Evolutionary conservation across 2,113 vertebrate species (phyloP), one percentile per base, ranked within the genome.

Genomic region (Dipodomys spectabilis): DNA sequence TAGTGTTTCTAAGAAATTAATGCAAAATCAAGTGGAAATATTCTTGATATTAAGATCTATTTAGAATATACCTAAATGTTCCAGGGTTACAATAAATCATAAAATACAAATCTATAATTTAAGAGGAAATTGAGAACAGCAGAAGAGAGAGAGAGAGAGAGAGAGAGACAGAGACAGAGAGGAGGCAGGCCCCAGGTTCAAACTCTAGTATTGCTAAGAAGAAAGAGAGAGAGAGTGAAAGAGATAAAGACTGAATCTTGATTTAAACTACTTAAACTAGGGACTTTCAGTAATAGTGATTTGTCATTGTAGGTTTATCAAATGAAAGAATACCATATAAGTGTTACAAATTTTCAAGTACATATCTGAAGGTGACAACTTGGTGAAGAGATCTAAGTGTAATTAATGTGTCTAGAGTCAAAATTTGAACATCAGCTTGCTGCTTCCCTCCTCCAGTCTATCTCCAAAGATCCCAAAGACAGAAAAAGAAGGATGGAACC

Each of bases 31-130:
- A 6, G 15, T 82, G 20, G 92, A 94, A 79, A 84, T 28, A 71
- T 84, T 53, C n/a, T 75, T 83, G 32, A 32, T 53, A 49, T 45
- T 88, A 82, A 75, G 90, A 93, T 74, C 28, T 80, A 64, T 44
- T 84, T 30, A 44, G 53, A 86, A 78, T 60, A 73, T 7, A 89
- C 5, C n/a, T n/a, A 44, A 74, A 80, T 12, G 9, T 13, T 78
- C 6, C 25, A 13, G 23, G 27, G 57, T 71, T 62, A 45, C 16
- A 53, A 45, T 2, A 84, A 10, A 73, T 30, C 35, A 49, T 45
- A 75, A 71, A 9, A 44, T 39, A n/a, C 0, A 65, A 35, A 30
- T 39, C 28, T 39, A 64, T 6, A 71, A 49, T 72, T 86, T 83
- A 80, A 88, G 19, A 74, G 67, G 12, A 91, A 27, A 45, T 11